phyloP scores from a whole-genome alignment of 2,888 invertebrate genomes.

The Heliconius aoede region DNA sequence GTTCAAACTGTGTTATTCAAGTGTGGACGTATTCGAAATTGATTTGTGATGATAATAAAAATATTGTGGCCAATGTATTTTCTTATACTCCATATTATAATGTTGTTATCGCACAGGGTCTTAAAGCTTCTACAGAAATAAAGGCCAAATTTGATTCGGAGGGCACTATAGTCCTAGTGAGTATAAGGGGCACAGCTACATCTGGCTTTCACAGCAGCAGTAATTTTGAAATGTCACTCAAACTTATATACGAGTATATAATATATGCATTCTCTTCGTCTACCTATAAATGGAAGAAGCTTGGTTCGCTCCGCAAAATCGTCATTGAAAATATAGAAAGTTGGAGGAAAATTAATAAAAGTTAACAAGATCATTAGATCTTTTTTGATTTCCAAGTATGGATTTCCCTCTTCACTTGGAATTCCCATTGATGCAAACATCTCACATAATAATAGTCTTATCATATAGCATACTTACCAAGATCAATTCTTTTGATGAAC shows the following conservation, averaged over 20 bases:
- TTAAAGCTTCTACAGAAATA: not conserved
- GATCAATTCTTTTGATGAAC: conserved; percentile 11
- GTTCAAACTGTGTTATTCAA: not conserved
- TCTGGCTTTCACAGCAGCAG: not conserved
- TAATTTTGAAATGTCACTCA: no score
- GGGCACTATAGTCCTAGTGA: not conserved
- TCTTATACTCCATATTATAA: not conserved
- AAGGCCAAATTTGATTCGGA: not conserved
- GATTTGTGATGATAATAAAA: not conserved
- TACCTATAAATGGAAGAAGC: not conserved
- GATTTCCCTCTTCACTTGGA: not conserved
- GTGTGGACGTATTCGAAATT: not conserved
- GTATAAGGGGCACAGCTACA: not conserved
- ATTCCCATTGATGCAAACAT: conserved; percentile 17
- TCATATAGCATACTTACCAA: not conserved
- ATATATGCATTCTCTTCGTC: not conserved
- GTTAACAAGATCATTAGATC: no score
- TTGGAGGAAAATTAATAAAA: no score
- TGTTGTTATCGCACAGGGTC: not conserved
- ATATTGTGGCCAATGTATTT: not conserved
- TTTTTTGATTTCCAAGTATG: not conserved
- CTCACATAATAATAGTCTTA: not conserved
- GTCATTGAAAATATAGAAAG: no score
- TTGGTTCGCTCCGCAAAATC: no score
- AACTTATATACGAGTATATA: not conserved